Percentiles rank a stretch among this genome's conserved stretches.
Evolutionary conservation across 30 jellyfish, hydroid and myxozoan genomes (phyloP).

Genomic region (Rhopilema esculentum): DNA sequence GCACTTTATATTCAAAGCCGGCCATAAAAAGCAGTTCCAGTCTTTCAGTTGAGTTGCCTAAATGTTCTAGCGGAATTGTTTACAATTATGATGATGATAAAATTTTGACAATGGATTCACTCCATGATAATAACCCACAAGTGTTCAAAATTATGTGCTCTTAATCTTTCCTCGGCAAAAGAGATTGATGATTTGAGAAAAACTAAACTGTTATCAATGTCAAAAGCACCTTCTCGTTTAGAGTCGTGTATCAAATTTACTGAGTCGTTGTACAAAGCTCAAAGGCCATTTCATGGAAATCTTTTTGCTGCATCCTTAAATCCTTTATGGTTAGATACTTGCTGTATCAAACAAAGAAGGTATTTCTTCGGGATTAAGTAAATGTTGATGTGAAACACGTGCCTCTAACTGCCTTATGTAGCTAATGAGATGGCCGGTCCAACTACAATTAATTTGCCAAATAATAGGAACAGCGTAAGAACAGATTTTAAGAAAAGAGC

Average conservation of each 20-base stretch:
- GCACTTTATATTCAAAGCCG: too few relatives aligned
- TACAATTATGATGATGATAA: too few relatives aligned
- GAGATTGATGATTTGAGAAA: background rate
- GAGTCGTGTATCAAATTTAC: background rate
- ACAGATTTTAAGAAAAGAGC: too few relatives aligned
- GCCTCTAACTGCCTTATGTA: background rate
- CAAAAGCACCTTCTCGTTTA: background rate
- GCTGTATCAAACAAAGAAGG: background rate
- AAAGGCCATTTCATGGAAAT: background rate
- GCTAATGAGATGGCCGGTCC: too few relatives aligned
- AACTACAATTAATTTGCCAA: too few relatives aligned
- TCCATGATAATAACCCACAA: too few relatives aligned
- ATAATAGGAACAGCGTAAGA: too few relatives aligned
- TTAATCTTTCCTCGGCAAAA: background rate
- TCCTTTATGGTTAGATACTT: background rate
- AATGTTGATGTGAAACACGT: background rate
- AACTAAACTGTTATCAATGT: background rate
- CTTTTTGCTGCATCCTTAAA: background rate
- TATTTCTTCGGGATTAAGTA: background rate
- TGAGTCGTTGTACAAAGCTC: background rate
- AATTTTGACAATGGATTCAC: too few relatives aligned
- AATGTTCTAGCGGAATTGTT: too few relatives aligned
- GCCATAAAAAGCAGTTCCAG: too few relatives aligned
- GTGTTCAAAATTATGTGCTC: background rate
- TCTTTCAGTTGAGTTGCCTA: too few relatives aligned